Conservation (phyloP, 2,888 invertebrate species). For the Zygogramma bicolorata region DNA sequence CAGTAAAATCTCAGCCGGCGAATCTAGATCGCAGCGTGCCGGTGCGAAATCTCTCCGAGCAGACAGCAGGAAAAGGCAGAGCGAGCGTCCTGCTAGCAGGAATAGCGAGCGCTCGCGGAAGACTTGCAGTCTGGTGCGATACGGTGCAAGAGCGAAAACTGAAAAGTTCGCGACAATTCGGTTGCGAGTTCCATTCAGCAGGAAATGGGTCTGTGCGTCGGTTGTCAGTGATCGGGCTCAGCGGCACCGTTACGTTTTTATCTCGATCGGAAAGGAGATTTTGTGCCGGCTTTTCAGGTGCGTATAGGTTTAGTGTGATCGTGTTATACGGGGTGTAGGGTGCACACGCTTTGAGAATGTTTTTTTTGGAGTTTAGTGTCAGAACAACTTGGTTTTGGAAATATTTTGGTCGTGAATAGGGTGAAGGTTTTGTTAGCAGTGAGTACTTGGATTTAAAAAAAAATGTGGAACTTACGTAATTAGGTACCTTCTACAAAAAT, state of each 20-base stretch:
- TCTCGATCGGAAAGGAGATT: slow-evolving; percentile 1
- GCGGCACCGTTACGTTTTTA: slow-evolving; percentile 24
- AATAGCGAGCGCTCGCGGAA: slow-evolving; percentile 7
- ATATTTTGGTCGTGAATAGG: too few relatives aligned
- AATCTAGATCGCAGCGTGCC: slow-evolving; percentile 2
- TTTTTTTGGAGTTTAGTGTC: too few relatives aligned
- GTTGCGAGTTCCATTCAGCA: slow-evolving; percentile 31
- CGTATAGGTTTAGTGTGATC: not conserved
- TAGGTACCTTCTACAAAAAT: too few relatives aligned
- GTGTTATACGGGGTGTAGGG: not conserved
- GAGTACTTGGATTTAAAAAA: too few relatives aligned
- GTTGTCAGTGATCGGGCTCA: slow-evolving; percentile 24
- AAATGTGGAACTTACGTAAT: too few relatives aligned
- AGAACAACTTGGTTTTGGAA: too few relatives aligned
- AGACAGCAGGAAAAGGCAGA: not conserved
- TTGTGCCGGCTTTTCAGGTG: slow-evolving; percentile 16
- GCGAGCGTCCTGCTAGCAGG: not conserved
- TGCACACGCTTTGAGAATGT: too few relatives aligned
- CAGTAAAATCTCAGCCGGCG: not conserved
- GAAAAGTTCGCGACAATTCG: slow-evolving; percentile 31
- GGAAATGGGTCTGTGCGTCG: slow-evolving; percentile 11
- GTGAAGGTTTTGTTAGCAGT: too few relatives aligned
- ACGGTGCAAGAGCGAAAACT: slow-evolving; percentile 19
- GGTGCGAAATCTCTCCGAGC: not conserved
- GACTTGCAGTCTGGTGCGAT: slow-evolving; percentile 19